A percentile compares a stretch with the other conserved stretches of the same genome.
These are phyloP conservation scores for Brachionus rotundiformis DNA, from an alignment of 1,140 invertebrate species.

Conservation along the genomic window DNA sequence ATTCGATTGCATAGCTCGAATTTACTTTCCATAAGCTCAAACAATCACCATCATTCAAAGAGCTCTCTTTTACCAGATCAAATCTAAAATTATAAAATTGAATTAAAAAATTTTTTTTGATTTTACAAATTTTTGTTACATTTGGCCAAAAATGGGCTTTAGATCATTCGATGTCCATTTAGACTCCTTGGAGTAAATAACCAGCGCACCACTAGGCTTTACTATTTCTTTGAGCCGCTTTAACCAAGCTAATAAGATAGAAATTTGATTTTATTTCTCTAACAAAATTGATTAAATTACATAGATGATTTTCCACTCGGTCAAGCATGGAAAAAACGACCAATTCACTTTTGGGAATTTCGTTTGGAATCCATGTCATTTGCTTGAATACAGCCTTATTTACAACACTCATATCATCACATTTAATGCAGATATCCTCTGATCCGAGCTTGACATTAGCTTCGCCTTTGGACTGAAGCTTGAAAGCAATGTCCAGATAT, in stretches of 20 bases:
- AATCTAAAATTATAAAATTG: constrained; percentile 15
- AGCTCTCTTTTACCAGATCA: not conserved
- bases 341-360: constrained; percentile 46
- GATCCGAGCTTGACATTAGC: not conserved
- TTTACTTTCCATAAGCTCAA: not conserved
- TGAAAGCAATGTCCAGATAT: constrained; percentile 37
- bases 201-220: not conserved
- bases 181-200: not conserved
- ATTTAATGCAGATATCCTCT: not conserved
- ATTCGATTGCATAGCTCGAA: not conserved
- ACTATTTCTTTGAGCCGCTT: constrained; percentile 36
- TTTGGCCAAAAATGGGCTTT: not conserved
- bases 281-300: not conserved
- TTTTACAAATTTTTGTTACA: not conserved
- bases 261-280: not conserved
- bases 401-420: not conserved
- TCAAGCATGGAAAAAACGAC: constrained; percentile 39
- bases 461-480: not conserved
- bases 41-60: not conserved
- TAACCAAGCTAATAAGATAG: constrained; percentile 16
- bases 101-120: not conserved
- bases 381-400: constrained; percentile 36
- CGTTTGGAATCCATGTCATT: constrained; percentile 51
- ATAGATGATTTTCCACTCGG: not conserved
- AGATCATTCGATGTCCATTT: not conserved